Evolutionary conservation across 2,888 invertebrate genomes (phyloP).

Genomic region (Oithona nana): DNA sequence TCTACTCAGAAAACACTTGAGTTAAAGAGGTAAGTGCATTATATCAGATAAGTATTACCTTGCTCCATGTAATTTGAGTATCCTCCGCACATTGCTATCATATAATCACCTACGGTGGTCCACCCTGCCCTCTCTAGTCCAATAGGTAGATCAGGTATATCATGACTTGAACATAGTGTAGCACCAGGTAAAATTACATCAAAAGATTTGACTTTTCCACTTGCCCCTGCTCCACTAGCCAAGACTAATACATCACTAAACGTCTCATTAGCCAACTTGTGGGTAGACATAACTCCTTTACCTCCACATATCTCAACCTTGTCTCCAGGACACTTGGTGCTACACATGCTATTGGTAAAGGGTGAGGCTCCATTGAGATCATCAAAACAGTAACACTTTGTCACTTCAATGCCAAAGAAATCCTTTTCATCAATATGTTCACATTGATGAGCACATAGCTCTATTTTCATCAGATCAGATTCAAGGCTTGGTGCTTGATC

Average conservation of each 20-base stretch:
- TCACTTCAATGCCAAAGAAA: background rate
- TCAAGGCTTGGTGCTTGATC: background rate
- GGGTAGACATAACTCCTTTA: background rate
- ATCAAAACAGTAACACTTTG: background rate
- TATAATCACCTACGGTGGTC: background rate
- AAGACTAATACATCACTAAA: background rate
- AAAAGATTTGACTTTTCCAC: background rate
- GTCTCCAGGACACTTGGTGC: background rate
- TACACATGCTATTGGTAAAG: background rate
- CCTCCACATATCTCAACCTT: background rate
- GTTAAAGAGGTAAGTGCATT: no score
- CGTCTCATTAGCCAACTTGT: background rate
- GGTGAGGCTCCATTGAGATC: background rate
- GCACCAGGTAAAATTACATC: background rate
- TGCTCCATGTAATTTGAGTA: no score
- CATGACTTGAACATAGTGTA: background rate
- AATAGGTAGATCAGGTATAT: background rate
- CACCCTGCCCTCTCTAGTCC: background rate
- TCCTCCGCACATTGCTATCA: background rate
- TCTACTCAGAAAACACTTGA: no score
- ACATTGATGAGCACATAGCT: background rate
- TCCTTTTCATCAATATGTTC: background rate
- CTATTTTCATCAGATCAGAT: background rate
- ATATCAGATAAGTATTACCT: no score
- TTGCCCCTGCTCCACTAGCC: background rate